Evolutionary conservation across 2,888 invertebrate genomes (phyloP), one percentile per base, ranked within the genome.

Genomic region (Chaetogeoica ovagalla): DNA sequence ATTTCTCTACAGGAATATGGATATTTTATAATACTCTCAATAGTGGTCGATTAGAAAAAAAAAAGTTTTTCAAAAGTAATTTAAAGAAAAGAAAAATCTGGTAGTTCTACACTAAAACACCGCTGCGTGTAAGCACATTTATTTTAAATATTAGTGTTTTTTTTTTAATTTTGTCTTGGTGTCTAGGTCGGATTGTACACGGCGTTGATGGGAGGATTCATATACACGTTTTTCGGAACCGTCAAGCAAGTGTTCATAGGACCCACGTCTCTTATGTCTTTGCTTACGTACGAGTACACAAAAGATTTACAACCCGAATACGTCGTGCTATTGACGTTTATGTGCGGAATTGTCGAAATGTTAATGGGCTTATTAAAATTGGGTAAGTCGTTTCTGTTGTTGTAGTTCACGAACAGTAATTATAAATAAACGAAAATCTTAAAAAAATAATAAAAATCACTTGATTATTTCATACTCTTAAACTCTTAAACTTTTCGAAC

Each of bases 251-350:
- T 94, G 4, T 93, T 93, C 0, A 94, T 94, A 83, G 94, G 97
- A n/a, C 96, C 97, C 0, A 96, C 97, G 0, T 95, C 96, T 84
- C 89, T 97, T 82, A 95, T 97, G 94, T 92, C 96, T 57, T 88
- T 97, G 74, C 88, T 97, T 84, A 94, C 94, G 55, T 88, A 91
- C 82, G 92, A 93, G 85, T 91, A 90, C 84, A 92, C 92, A 73
- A 88, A 89, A 82, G 90, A 90, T 43, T 89, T 92, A 84, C 91
- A 93, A 1, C 85, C 91, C 0, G 91, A 94, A 84, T 92, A 91
- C 85, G 91, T 93, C 15, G 88, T 94, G 82, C 88, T 95, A 76
- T 88, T 96, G 37, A 90, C 92, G 37, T 94, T 96, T 86, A 86
- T 95, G 13, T 89, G 92, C 11, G 96, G 96, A 48, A 89, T 91